phyloP scores from a whole-genome alignment of 2,888 invertebrate species.

The Polydrusus pterygomalis region DNA sequence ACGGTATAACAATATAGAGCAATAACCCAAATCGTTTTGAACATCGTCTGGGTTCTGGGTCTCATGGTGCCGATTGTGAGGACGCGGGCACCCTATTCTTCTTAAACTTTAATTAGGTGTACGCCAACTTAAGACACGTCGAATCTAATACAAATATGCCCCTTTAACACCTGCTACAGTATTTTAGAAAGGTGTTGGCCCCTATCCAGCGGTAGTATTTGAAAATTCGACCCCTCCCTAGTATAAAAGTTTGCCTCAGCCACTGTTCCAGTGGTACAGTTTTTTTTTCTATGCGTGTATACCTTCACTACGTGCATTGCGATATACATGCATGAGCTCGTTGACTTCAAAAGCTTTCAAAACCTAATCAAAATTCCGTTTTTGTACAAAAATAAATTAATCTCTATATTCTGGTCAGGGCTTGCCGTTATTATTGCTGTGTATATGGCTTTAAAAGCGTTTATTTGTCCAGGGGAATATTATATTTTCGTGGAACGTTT shows the following conservation, averaged over 20 bases:
- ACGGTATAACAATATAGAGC: too few relatives aligned
- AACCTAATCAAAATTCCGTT: constrained; percentile 53
- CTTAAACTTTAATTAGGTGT: too few relatives aligned
- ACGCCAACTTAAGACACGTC: too few relatives aligned
- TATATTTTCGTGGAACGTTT: constrained; percentile 37
- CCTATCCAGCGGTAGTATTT: too few relatives aligned
- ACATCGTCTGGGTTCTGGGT: too few relatives aligned
- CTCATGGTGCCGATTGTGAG: too few relatives aligned
- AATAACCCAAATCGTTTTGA: too few relatives aligned
- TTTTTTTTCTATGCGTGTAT: constrained; percentile 11
- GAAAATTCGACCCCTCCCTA: neutral
- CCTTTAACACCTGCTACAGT: too few relatives aligned
- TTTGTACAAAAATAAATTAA: constrained; percentile 53
- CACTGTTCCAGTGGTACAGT: constrained; percentile 4
- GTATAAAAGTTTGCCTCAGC: neutral
- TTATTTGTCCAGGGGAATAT: constrained; percentile 43
- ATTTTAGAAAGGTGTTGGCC: too few relatives aligned
- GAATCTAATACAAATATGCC: too few relatives aligned
- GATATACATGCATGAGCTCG: constrained; percentile 15
- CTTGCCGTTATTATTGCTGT: constrained; percentile 48
- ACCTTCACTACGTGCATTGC: constrained; percentile 31
- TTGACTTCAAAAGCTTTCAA: constrained; percentile 37
- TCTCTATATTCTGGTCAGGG: constrained; percentile 50
- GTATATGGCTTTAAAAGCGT: constrained; percentile 49
- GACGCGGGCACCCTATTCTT: too few relatives aligned